Base-by-base conservation (phyloP, 2,113 vertebrate species). In the Oophaga pumilio region DNA sequence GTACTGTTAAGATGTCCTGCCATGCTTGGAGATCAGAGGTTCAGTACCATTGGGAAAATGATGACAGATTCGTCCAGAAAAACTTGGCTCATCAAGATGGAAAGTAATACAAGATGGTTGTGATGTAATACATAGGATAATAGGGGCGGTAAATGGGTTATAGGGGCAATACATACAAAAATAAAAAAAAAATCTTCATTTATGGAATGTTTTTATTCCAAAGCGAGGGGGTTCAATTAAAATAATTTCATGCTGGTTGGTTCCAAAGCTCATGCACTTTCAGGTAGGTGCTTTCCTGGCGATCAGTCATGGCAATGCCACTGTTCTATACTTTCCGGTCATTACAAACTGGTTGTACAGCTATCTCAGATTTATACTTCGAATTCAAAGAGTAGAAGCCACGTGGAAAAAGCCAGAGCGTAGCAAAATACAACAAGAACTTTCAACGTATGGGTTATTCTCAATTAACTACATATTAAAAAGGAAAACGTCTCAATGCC, bases 11-110 rank as follows among this genome's bases (percentile, higher is more conserved):
- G 12, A 82, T 43, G 14, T 82, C 49, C 43, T 66, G 62, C 33
- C 80, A 82, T 82, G 80, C 80, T 52, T 7, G 80, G 79, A 49
- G 49, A 82, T 50, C 52, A 49, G 49, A 79, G n/a, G 53, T 26
- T 28, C 14, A 79, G 76, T 24, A 24, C 76, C 13, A 56, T 3
- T 13, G 52, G 52, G 52, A 79, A 57, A 15, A 68, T 43, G 8
- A 74, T 49, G 71, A 17, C 8, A 33, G 26, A 43, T 73, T 33
- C n/a, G 50, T 82, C 22, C 28, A 82, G 26, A 11, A 64, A 14
- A 49, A n/a, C 18, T 33, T 62, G 43, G 43, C 9, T 24, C 43
- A 82, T 20, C 33, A 82, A 8, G 12, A 64, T 33, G 33, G 60
- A 12, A 50, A 82, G 10, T 18, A 64, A 43, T 62, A 82, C 59